A percentile compares a stretch with the other conserved stretches of the same genome.
Evolutionary conservation across 1,140 invertebrate species (phyloP).

Genomic region (Brachionus rubens): DNA sequence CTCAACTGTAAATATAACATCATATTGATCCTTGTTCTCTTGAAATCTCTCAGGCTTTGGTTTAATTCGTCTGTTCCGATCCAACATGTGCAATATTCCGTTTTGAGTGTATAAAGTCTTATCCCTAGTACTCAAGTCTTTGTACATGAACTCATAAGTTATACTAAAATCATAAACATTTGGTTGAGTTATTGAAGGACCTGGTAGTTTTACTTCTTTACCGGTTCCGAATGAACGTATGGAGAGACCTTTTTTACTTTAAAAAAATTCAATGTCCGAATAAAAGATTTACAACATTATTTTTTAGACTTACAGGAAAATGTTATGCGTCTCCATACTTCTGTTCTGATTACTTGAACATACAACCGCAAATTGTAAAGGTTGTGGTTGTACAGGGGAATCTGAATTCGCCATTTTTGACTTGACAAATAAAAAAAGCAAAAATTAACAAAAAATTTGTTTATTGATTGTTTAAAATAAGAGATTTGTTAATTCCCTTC

Average conservation of each 20-base stretch:
- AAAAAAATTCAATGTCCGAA: neutral
- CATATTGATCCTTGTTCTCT: slow-evolving; percentile 80
- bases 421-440: neutral
- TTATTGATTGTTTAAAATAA: neutral
- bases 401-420: slow-evolving; percentile 9
- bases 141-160: slow-evolving; percentile 91
- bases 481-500: slow-evolving; percentile 37
- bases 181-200: slow-evolving; percentile 85
- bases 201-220: slow-evolving; percentile 87
- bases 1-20: slow-evolving; percentile 94
- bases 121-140: slow-evolving; percentile 75
- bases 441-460: neutral
- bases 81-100: slow-evolving; percentile 95
- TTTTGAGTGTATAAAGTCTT: slow-evolving; percentile 83
- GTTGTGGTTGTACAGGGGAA: neutral
- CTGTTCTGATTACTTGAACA: slow-evolving; percentile 99
- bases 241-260: slow-evolving; percentile 89
- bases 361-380: slow-evolving; percentile 75
- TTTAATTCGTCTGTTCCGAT: slow-evolving; percentile 94
- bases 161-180: slow-evolving; percentile 97
- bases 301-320: slow-evolving; percentile 68
- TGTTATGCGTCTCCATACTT: slow-evolving; percentile 98
- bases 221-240: slow-evolving; percentile 96
- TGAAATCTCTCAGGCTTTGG: slow-evolving; percentile 90
- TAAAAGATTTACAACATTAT: neutral